phyloP scores from a whole-genome alignment of 1,140 invertebrate genomes.

The Bombus superbus region DNA sequence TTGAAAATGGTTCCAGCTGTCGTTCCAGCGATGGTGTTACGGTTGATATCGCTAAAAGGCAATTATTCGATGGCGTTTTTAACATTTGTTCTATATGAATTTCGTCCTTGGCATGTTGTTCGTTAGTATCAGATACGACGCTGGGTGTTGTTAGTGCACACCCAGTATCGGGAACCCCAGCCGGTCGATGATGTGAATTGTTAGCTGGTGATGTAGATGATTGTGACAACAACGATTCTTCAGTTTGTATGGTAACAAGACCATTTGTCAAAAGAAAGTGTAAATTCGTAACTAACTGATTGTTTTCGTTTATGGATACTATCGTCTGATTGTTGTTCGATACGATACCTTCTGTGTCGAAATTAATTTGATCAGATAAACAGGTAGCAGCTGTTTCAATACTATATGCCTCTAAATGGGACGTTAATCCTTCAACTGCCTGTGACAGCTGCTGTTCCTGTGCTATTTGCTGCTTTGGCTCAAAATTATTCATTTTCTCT shows the following conservation, averaged over 20 bases:
- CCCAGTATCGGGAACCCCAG: not conserved
- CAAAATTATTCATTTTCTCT: not conserved
- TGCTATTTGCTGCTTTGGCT: not conserved
- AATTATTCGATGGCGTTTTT: conserved; percentile 9
- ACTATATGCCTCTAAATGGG: conserved; percentile 60
- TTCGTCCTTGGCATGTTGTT: not conserved
- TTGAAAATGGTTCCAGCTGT: not conserved
- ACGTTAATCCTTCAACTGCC: conserved; percentile 38
- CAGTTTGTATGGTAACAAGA: conserved; percentile 74
- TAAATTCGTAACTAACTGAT: conserved; percentile 75
- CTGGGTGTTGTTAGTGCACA: not conserved
- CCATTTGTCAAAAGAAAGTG: conserved; percentile 74
- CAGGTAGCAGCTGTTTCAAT: conserved; percentile 58
- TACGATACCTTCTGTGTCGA: conserved; percentile 62
- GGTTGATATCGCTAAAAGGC: not conserved
- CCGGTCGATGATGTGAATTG: not conserved
- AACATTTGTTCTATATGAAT: not conserved
- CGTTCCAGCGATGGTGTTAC: not conserved
- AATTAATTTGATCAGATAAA: conserved; percentile 70
- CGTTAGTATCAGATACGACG: not conserved
- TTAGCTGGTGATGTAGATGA: not conserved
- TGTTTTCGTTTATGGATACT: conserved; percentile 72
- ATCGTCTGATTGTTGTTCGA: conserved; percentile 66
- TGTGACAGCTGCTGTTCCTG: not conserved
- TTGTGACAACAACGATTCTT: conserved; percentile 66